Evolutionary conservation across 2,888 invertebrate species (phyloP), one percentile per base, ranked within the genome.

Genomic region (Acleris sparsana): DNA sequence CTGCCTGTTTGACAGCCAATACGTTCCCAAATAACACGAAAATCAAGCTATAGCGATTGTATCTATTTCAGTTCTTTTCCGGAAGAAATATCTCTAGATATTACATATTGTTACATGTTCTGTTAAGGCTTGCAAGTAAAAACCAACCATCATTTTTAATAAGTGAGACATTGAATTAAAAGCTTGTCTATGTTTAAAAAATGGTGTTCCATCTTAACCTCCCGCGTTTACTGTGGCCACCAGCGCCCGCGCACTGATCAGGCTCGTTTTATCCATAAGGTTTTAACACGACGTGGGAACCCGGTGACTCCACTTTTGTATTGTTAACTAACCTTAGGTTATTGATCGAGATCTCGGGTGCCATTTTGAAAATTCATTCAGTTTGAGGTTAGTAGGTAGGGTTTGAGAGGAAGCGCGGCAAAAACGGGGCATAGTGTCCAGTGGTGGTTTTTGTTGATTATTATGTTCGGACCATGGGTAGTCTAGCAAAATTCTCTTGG

Each of bases 201-300:
- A 46, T 9, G 48, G 22, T 59, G 56, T 49, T 72, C 73, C 70
- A 73, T 87, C 80, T 82, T 16, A 44, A 20, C 56, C 16, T 69
- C 69, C 70, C 43, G 0, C 60, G 39, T 80, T 77, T 84, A 81
- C 88, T 82, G 63, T 62, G 67, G 69, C 76, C 74, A 75, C 77
- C 80, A 80, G 86, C 88, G 86, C 86, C 80, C 82, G 87, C 86
- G 87, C 87, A 85, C 82, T 84, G 84, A 84, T 85, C 87, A 80
- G 81, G 81, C 85, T 82, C 46, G 46, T 46, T 46, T 46, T 46
- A 46, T 46, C n/a, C 46, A n/a, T 46, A 46, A 46, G 46, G 46
- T 46, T 46, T 88, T 89, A 88, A 86, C 87, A 86, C 88, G 78
- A 86, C 88, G 89, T 91, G 91, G 88, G 91, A 91, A 90, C 80